Evolutionary conservation across 2,797 vertebrate genomes (phyloP), one percentile per base, ranked within the genome.

Genomic region (Graptemys geographica): DNA sequence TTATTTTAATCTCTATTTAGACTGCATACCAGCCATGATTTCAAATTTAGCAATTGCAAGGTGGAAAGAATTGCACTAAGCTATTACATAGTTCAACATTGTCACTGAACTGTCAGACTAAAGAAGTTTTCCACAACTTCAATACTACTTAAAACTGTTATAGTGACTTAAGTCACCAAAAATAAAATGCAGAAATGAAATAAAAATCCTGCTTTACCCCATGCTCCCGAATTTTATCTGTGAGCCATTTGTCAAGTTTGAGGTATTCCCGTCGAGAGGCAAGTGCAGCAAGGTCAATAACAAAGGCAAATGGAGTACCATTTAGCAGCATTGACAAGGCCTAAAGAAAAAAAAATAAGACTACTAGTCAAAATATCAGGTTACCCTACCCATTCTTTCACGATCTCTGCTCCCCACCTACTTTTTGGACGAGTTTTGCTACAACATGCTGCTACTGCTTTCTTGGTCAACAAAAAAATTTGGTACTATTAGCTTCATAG

Each of bases 201-300:
- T 92, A 96, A 91, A 97, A 97, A 92, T 96, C 56, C 90, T 96
- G 96, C 96, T 98, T 98, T 98, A 99, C 99, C 98, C 99, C 99
- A 93, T 99, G 99, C 97, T 99, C 99, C 98, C 99, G 98, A 97
- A 99, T 99, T 99, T 99, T 99, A 98, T 99, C 99, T 97, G 99
- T 99, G 97, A 99, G 99, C 99, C 99, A 99, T 98, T 99, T 99
- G 98, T 99, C 99, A 98, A 99, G 99, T 99, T 99, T 99, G 99
- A 99, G 99, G 99, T 99, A 99, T 99, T 99, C 99, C 97, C 99
- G 99, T 98, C 99, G 99, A 98, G 99, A 99, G 97, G 99, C 99
- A 98, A 99, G 99, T 99, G 99, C 99, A 99, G 99, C 99, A 98
- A 99, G 99, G 98, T 99, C 99, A 99, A 99, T 99, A 98, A 99